Base-by-base conservation (phyloP, 2,113 vertebrate genomes). In the Caretta caretta region DNA sequence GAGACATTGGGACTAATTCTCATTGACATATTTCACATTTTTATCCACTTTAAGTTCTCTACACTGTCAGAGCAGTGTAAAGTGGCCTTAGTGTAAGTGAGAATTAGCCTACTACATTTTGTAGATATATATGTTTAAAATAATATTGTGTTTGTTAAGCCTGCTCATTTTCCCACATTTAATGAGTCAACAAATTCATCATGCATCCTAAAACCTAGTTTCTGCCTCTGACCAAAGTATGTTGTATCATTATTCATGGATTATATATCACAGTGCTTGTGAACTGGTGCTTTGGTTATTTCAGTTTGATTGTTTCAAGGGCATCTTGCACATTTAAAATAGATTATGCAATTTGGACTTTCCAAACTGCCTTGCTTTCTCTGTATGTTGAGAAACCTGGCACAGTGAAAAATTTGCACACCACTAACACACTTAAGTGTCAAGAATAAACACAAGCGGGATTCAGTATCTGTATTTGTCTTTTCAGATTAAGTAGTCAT, bases 401-500 rank as follows among this genome's bases (percentile, higher is more conserved):
- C 35, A 38, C 19, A 59, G 31, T 62, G 46, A 59, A 76, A 49
- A 59, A n/a, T 38, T 38, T 54, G 49, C 42, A 80, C 13, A 50
- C 20, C 42, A 48, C 10, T 29, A 13, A 29, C 42, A 76, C 25
- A 46, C 14, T 75, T 75, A 59, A 59, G 46, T 80, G 20, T n/a
- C 29, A 50, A 80, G 12, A 46, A 62, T 54, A 93, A 92, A 11
- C 53, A 5, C 20, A 27, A 24, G 27, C 38, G 53, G 13, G 12
- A 88, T 84, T 93, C 86, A 83, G 50, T 46, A 62, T 49, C 81
- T 79, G 10, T 12, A 92, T 90, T 59, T 80, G 12, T 53, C 87
- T 92, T 95, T 94, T 93, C 54, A 72, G 22, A 22, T 83, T 92
- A 83, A 91, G 38, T 49, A 92, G 7, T 83, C 38, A 51, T 83